Percentiles rank a stretch among this genome's conserved stretches.
phyloP scores from a whole-genome alignment of 1,140 invertebrate species.

The Cotesia glomerata region DNA sequence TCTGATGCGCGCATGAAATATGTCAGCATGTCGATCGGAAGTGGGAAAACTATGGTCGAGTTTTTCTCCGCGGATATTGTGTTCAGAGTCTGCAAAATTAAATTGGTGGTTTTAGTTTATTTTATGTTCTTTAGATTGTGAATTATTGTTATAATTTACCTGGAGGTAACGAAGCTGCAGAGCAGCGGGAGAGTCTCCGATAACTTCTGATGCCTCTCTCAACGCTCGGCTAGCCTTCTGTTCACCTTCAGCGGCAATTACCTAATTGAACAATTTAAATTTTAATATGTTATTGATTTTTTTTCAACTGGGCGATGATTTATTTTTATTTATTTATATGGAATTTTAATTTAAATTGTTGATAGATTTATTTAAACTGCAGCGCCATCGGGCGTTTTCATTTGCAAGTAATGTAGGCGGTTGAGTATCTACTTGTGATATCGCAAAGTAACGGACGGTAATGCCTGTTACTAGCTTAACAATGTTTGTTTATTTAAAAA shows the following conservation, averaged over 20 bases:
- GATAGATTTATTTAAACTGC: no score
- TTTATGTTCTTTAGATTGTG: no score
- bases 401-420: no score
- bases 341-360: background rate
- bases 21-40: conserved; percentile 89
- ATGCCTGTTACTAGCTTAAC: no score
- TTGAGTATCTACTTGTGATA: background rate
- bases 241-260: conserved; percentile 84
- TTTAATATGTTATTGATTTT: background rate
- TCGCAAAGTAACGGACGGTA: background rate
- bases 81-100: conserved; percentile 79
- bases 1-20: conserved; percentile 71
- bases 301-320: background rate
- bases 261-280: conserved; percentile 60
- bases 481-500: no score
- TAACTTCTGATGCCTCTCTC: conserved; percentile 91
- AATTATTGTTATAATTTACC: conserved; percentile 35
- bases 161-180: conserved; percentile 74
- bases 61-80: conserved; percentile 97
- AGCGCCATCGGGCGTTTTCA: no score
- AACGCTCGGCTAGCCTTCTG: conserved; percentile 88
- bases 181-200: conserved; percentile 88
- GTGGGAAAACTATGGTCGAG: conserved; percentile 96
- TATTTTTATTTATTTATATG: background rate
- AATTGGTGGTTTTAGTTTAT: no score